These are phyloP conservation scores for Pseudorectes ferrugineus DNA, from an alignment of 2,113 vertebrate species.

Conservation along the genomic window DNA sequence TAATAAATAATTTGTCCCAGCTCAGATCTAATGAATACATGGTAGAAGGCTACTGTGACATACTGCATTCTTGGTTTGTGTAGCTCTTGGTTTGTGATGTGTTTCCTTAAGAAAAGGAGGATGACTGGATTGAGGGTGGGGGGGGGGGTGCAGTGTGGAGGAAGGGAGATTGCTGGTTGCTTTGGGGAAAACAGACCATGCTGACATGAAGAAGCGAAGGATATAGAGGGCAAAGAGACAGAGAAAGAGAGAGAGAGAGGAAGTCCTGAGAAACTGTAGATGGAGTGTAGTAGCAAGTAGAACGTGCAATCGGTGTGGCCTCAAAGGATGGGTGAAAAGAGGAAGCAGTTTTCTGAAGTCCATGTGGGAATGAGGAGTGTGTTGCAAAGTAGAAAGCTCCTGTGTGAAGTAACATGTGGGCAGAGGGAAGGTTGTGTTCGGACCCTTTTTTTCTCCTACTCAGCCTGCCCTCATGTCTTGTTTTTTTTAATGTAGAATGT, in stretches of 20 bases:
- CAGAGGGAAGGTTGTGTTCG: not conserved
- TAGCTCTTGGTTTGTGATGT: not conserved
- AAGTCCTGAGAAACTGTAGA: not conserved
- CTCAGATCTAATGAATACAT: not conserved
- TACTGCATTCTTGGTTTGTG: not conserved
- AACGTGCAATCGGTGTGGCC: not conserved
- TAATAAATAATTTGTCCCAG: not conserved
- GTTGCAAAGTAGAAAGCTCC: not conserved
- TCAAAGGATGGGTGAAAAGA: not conserved
- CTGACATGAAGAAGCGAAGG: not conserved
- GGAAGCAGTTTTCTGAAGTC: not conserved
- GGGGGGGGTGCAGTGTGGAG: rapidly evolving
- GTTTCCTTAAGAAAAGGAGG: not conserved
- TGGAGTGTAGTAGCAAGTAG: not conserved
- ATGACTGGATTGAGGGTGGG: rapidly evolving
- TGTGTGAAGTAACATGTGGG: not conserved
- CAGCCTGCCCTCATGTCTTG: not conserved
- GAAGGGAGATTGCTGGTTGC: not conserved
- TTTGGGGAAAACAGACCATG: not conserved
- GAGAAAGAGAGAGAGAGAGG: not conserved
- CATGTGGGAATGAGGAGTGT: not conserved
- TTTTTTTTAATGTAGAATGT: not conserved
- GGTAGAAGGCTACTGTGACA: not conserved
- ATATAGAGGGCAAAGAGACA: not conserved
- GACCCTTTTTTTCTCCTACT: not conserved